Evolutionary conservation across 2,888 invertebrate species (phyloP).

Genomic region (Phengaris alcon): DNA sequence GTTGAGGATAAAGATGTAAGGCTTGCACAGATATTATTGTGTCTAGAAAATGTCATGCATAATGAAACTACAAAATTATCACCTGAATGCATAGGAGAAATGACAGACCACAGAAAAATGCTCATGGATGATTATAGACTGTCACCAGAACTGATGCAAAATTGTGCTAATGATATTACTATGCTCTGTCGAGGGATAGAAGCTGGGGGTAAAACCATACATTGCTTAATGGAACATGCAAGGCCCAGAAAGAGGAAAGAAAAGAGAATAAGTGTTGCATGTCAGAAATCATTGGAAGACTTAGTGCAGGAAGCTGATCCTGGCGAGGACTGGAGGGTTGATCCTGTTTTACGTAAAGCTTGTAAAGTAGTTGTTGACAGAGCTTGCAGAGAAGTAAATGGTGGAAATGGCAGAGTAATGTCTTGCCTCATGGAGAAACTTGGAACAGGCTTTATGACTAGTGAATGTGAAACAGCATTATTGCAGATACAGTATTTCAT

Average conservation of each 20-base stretch:
- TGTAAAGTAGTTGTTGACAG: slow-evolving; percentile 91
- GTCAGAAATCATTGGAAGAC: slow-evolving; percentile 88
- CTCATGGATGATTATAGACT: slow-evolving; percentile 96
- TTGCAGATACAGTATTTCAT: slow-evolving; percentile 98
- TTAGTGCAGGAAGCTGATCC: slow-evolving; percentile 92
- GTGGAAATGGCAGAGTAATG: slow-evolving; percentile 91
- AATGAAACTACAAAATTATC: slow-evolving; percentile 86
- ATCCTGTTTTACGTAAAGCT: slow-evolving; percentile 91
- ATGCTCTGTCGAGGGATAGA: slow-evolving; percentile 86
- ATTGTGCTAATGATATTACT: slow-evolving; percentile 91
- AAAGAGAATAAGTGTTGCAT: slow-evolving; percentile 83
- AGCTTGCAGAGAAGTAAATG: slow-evolving; percentile 85
- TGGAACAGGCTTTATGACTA: slow-evolving; percentile 89
- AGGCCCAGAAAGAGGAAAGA: slow-evolving; percentile 82
- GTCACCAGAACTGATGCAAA: slow-evolving; percentile 94
- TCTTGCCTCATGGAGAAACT: slow-evolving; percentile 96
- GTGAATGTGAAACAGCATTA: slow-evolving; percentile 93
- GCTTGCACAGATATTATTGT: slow-evolving; percentile 93
- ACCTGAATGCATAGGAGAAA: slow-evolving; percentile 90
- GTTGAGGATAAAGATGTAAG: slow-evolving; percentile 90
- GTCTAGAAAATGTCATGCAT: slow-evolving; percentile 88
- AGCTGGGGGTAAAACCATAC: slow-evolving; percentile 92
- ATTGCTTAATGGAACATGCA: slow-evolving; percentile 95
- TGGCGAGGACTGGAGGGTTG: slow-evolving; percentile 97
- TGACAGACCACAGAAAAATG: slow-evolving; percentile 93